A percentile compares a stretch with the other conserved stretches of the same genome.
Conservation (phyloP, 2,888 invertebrate species). For the Mesochorus sp. region DNA sequence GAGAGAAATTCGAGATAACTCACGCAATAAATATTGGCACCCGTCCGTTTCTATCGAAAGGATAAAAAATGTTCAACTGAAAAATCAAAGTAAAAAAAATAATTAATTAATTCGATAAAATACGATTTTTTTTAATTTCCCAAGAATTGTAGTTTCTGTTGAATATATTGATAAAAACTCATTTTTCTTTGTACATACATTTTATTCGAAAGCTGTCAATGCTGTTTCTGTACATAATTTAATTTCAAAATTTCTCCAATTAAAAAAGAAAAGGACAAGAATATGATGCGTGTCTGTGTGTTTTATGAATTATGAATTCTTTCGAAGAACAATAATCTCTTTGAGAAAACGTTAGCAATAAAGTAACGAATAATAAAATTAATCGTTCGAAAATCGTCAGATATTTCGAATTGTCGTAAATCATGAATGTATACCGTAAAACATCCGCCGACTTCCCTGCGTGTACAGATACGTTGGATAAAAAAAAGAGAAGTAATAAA, state of each 20-base stretch:
- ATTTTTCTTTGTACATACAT: no score
- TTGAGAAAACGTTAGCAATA: neutral
- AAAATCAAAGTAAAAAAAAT: neutral
- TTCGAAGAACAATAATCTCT: neutral
- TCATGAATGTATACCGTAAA: constrained; percentile 8
- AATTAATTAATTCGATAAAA: neutral
- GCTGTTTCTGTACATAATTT: no score
- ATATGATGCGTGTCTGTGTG: no score
- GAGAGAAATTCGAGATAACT: constrained; percentile 23
- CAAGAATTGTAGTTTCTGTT: no score
- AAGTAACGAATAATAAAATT: neutral
- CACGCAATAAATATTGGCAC: neutral
- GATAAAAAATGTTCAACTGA: neutral
- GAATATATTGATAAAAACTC: no score
- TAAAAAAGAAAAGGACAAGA: no score
- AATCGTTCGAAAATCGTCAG: neutral
- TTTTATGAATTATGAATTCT: no score
- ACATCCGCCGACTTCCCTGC: constrained; percentile 13
- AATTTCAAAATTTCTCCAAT: no score
- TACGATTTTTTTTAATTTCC: neutral
- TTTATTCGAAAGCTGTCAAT: no score
- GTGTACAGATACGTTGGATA: constrained; percentile 5
- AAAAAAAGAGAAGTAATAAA: constrained; percentile 10
- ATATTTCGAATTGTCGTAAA: constrained; percentile 8
- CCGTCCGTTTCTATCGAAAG: neutral